Evolutionary conservation across 2,888 invertebrate species (phyloP), one percentile per base, ranked within the genome.

Genomic region (Anodontia alba): DNA sequence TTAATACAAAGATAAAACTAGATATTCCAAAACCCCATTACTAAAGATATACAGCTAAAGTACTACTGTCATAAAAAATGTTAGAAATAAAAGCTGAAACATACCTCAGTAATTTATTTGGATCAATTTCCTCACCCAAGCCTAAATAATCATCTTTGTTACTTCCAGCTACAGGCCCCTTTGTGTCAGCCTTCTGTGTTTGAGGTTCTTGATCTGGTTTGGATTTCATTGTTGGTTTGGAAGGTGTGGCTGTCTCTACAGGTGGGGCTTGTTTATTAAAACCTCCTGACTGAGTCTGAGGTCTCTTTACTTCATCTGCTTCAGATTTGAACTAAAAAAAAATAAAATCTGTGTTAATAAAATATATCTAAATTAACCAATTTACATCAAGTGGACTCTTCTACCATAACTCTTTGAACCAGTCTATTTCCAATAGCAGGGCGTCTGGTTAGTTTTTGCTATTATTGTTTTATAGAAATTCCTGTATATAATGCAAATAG

Each of bases 101-200:
- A 71, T 81, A 89, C 90, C 85, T 88, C 1, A 89, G 74, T 0
- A 90, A 51, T 66, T 83, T 83, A 70, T 81, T 87, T 23, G 88
- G 84, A 72, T 89, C 89, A 20, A 90, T 77, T 68, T 90, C 92
- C 20, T 83, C 84, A 26, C 90, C 90, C 23, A 91, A 86, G 8
- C 89, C 90, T 5, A 92, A 80, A 70, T 90, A 91, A 74, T 91
- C 90, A 73, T 88, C 88, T 46, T 80, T 78, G 38, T 43, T 72
- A 36, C 33, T 71, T 23, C 31, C 31, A 29, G 49, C 43, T 57
- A 66, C 33, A 5, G 33, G 31, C 15, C 66, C 46, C 51, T 75
- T 81, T 7, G 76, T n/a, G 38, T 70, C 76, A 42, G 75, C 15
- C 66, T 54, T 72, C 3, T 31, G 5, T 12, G 12, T 17, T 17